These are phyloP conservation scores for Mesaphorura yosii DNA, from an alignment of 1,140 invertebrate genomes.

Conservation along the genomic window DNA sequence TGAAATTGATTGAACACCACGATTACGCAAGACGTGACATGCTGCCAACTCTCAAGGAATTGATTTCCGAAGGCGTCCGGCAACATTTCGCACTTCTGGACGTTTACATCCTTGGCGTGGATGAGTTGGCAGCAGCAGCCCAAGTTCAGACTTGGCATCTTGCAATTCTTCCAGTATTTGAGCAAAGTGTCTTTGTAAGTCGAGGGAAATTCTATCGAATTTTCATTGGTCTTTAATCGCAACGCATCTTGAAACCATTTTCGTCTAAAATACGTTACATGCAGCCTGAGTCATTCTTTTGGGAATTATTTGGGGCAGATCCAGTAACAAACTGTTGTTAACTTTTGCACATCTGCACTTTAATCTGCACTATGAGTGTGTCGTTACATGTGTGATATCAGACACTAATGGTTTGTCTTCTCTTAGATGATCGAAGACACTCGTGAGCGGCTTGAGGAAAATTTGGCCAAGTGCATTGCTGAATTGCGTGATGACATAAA, in stretches of 20 bases:
- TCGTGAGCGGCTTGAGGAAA: slow-evolving; percentile 69
- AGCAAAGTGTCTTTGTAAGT: slow-evolving; percentile 48
- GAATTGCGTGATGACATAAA: slow-evolving; percentile 55
- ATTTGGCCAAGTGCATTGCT: slow-evolving; percentile 51
- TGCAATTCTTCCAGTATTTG: slow-evolving; percentile 57
- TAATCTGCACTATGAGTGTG: not conserved
- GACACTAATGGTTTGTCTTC: not conserved
- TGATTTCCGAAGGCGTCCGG: slow-evolving; percentile 48
- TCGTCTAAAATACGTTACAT: slow-evolving; percentile 10
- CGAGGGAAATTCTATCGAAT: too few relatives aligned
- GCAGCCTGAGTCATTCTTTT: slow-evolving; percentile 28
- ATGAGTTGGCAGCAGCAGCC: slow-evolving; percentile 54
- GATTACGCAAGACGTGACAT: slow-evolving; percentile 48
- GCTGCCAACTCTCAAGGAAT: slow-evolving; percentile 47
- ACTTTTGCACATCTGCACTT: not conserved
- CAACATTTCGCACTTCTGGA: slow-evolving; percentile 54
- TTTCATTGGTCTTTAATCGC: too few relatives aligned
- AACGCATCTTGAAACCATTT: too few relatives aligned
- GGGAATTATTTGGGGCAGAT: slow-evolving; percentile 22
- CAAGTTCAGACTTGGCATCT: slow-evolving; percentile 57
- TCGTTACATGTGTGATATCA: not conserved
- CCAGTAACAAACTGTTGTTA: slow-evolving; percentile 22
- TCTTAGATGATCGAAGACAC: slow-evolving; percentile 56
- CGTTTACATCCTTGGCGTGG: slow-evolving; percentile 49
- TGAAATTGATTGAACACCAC: slow-evolving; percentile 55